Percentiles rank a stretch among this genome's conserved stretches.
Evolutionary conservation across 2,113 vertebrate species (phyloP).

Genomic region (Mastomys natalensis): DNA sequence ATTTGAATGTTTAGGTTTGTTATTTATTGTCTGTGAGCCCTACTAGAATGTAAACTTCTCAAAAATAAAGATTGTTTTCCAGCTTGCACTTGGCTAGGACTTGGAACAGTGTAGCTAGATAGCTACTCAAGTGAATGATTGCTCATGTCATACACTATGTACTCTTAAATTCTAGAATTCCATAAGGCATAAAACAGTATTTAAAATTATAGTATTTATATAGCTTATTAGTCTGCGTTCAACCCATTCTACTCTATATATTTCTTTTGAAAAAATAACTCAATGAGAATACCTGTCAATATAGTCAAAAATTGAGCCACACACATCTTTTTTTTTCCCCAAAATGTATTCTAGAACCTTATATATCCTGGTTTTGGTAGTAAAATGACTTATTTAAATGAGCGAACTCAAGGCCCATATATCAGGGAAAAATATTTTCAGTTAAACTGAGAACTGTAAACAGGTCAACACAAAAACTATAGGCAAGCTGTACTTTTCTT

Average conservation of each 20-base stretch:
- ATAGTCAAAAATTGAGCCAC: constrained; percentile 3
- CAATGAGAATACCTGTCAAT: neutral
- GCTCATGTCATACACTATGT: neutral
- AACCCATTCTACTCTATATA: neutral
- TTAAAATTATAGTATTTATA: constrained; percentile 21
- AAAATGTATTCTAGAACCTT: neutral
- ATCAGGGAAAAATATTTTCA: neutral
- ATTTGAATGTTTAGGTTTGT: constrained; percentile 23
- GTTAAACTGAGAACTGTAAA: constrained; percentile 8
- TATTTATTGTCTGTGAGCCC: neutral
- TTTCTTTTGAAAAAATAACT: constrained; percentile 28
- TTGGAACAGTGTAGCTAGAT: neutral
- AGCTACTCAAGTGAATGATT: neutral
- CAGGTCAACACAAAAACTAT: neutral
- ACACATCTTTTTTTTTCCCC: neutral
- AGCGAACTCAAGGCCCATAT: neutral
- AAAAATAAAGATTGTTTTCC: neutral
- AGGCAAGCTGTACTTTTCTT: constrained; percentile 28
- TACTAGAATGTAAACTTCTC: neutral
- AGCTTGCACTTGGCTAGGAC: neutral
- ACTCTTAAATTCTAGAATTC: neutral
- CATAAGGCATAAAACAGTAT: neutral
- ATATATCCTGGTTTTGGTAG: constrained; percentile 10
- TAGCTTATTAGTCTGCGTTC: neutral
- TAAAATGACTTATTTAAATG: constrained; percentile 51